phyloP scores from a whole-genome alignment of 1,140 invertebrate genomes.

The Zaprionus tsacasi region DNA sequence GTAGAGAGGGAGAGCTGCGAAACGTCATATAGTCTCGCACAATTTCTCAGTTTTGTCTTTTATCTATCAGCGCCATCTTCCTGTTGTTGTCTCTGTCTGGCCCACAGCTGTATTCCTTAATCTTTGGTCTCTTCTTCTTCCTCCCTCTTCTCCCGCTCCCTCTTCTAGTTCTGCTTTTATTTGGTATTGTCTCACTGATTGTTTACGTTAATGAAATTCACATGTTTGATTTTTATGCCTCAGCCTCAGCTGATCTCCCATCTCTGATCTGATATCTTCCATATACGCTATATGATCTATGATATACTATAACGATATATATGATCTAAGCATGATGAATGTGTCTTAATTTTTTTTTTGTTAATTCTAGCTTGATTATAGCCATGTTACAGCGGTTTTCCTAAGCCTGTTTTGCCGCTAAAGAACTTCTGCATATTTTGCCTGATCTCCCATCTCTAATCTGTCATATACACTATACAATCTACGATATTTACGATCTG shows the following conservation, averaged over 20 bases:
- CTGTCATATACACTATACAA: too few relatives aligned
- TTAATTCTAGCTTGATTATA: slow-evolving; percentile 28
- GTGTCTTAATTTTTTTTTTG: slow-evolving; percentile 42
- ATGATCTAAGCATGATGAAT: slow-evolving; percentile 38
- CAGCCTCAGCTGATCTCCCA: slow-evolving; percentile 5
- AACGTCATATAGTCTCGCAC: slow-evolving; percentile 38
- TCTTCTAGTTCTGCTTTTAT: slow-evolving; percentile 1
- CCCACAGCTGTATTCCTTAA: too few relatives aligned
- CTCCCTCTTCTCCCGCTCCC: not conserved
- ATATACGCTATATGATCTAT: slow-evolving; percentile 16
- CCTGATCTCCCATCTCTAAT: slow-evolving; percentile 1
- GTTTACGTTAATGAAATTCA: slow-evolving; percentile 73
- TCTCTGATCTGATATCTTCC: slow-evolving; percentile 17
- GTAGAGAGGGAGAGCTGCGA: not conserved
- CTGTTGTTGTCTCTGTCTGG: slow-evolving; percentile 14
- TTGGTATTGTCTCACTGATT: slow-evolving; percentile 45
- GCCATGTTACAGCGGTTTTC: slow-evolving; percentile 42
- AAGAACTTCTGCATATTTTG: slow-evolving; percentile 28
- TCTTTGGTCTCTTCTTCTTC: too few relatives aligned
- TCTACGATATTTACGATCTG: too few relatives aligned
- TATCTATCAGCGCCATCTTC: slow-evolving; percentile 68
- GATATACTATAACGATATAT: slow-evolving; percentile 12
- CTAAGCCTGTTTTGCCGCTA: not conserved
- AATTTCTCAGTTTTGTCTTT: slow-evolving; percentile 41
- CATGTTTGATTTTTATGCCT: slow-evolving; percentile 63